These are phyloP conservation scores for Lymantria dispar DNA, from an alignment of 2,888 invertebrate species.

Conservation along the genomic window DNA sequence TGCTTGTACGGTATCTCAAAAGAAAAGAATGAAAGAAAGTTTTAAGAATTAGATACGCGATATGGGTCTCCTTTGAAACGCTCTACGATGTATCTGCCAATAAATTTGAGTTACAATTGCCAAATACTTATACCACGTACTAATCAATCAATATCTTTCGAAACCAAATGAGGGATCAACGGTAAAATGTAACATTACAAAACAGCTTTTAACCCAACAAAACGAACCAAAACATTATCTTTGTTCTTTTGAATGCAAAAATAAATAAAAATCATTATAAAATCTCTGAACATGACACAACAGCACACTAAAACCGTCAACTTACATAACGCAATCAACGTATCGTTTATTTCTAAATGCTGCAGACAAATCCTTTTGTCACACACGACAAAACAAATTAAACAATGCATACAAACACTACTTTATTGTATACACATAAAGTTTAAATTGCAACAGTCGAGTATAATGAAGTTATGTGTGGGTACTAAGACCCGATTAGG, in stretches of 20 bases:
- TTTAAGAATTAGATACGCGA: no score
- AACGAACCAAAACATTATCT: slow-evolving; percentile 11
- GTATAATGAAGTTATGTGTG: slow-evolving; percentile 28
- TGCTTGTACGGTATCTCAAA: no score
- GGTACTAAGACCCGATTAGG: slow-evolving; percentile 72
- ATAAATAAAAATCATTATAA: slow-evolving; percentile 38
- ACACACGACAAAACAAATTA: slow-evolving; percentile 51
- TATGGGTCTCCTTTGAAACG: no score
- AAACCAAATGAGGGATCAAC: no score
- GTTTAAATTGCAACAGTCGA: slow-evolving; percentile 20
- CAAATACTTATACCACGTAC: no score
- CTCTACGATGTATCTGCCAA: no score
- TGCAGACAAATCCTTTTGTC: slow-evolving; percentile 75
- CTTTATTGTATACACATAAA: slow-evolving; percentile 24
- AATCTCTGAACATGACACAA: slow-evolving; percentile 50
- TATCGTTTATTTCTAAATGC: slow-evolving; percentile 74
- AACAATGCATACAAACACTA: slow-evolving; percentile 2
- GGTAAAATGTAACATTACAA: neutral
- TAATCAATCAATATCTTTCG: no score
- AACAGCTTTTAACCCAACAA: neutral
- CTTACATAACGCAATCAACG: slow-evolving; percentile 75
- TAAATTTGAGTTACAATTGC: no score
- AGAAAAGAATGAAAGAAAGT: no score
- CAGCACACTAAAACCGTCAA: slow-evolving; percentile 60
- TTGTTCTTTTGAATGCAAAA: slow-evolving; percentile 32